Evolutionary conservation across 2,797 vertebrate genomes (phyloP).

Genomic region (Psittacula echo): DNA sequence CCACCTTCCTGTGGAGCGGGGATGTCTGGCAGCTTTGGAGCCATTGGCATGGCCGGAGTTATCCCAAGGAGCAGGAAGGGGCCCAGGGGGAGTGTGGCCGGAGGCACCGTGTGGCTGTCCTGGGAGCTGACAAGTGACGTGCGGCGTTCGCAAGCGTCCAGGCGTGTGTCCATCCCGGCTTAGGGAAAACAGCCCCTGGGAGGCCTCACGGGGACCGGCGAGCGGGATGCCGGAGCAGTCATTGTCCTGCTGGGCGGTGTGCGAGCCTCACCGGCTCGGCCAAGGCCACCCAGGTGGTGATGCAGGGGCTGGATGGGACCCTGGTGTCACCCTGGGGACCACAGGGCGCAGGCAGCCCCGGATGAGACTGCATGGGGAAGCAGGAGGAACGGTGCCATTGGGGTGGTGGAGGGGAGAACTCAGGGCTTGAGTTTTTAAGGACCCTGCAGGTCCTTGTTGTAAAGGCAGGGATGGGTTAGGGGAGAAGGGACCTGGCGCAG

Average conservation of each 20-base stretch:
- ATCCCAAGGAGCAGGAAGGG: neutral
- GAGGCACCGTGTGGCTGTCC: neutral
- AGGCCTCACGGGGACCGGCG: neutral
- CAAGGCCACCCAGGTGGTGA: neutral
- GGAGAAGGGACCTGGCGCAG: neutral
- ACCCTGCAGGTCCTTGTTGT: neutral
- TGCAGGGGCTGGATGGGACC: neutral
- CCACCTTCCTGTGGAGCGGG: fast-evolving
- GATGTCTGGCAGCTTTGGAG: neutral
- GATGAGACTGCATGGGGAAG: fast-evolving
- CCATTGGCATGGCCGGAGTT: fast-evolving
- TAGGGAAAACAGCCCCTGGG: neutral
- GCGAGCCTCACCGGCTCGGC: neutral
- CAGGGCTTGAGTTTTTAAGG: neutral
- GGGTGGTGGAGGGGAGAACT: neutral
- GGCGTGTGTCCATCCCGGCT: fast-evolving
- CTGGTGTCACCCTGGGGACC: fast-evolving
- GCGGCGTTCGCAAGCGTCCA: fast-evolving
- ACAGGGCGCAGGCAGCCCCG: fast-evolving
- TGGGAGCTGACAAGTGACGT: neutral
- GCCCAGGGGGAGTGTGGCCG: neutral
- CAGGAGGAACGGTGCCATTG: neutral
- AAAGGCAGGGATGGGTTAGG: neutral
- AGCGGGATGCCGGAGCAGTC: fast-evolving
- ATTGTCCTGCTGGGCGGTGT: neutral